Conservation (phyloP, 2,888 invertebrate species). For the Chrysopilus asiliformis region DNA sequence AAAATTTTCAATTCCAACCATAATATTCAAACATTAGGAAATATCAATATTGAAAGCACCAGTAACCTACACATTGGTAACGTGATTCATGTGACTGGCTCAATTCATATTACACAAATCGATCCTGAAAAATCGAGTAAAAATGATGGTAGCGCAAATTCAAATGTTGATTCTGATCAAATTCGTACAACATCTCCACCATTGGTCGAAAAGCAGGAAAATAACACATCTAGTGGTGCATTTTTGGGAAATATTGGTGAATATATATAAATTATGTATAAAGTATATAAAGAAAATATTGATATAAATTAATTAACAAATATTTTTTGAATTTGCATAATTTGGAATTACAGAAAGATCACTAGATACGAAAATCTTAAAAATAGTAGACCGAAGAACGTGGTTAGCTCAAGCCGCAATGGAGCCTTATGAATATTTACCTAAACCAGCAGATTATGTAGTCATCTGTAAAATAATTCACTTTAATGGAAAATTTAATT, state of each 20-base stretch:
- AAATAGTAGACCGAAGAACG: conserved; percentile 29
- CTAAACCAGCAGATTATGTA: conserved; percentile 36
- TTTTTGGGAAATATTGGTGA: conserved; percentile 25
- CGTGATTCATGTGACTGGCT: conserved; percentile 38
- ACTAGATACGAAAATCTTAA: conserved; percentile 23
- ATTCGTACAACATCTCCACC: background rate
- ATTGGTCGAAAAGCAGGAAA: conserved; percentile 7
- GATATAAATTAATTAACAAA: background rate
- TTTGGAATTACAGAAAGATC: conserved; percentile 19
- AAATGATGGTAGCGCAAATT: background rate
- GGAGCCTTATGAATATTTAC: conserved; percentile 24
- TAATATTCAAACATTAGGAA: conserved; percentile 28
- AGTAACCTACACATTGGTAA: conserved; percentile 38
- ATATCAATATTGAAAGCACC: conserved; percentile 35
- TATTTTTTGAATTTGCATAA: background rate
- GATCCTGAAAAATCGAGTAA: background rate
- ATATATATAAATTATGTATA: background rate
- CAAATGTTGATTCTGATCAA: too few relatives aligned
- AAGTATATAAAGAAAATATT: background rate
- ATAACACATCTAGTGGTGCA: conserved; percentile 19
- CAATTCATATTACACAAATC: conserved; percentile 29
- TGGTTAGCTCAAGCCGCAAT: conserved; percentile 40
- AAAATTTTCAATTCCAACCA: conserved; percentile 26
- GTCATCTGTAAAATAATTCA: conserved; percentile 41
- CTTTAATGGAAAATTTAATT: too few relatives aligned